phyloP scores from a whole-genome alignment of 2,113 vertebrate species.

The Chaetodon auriga region DNA sequence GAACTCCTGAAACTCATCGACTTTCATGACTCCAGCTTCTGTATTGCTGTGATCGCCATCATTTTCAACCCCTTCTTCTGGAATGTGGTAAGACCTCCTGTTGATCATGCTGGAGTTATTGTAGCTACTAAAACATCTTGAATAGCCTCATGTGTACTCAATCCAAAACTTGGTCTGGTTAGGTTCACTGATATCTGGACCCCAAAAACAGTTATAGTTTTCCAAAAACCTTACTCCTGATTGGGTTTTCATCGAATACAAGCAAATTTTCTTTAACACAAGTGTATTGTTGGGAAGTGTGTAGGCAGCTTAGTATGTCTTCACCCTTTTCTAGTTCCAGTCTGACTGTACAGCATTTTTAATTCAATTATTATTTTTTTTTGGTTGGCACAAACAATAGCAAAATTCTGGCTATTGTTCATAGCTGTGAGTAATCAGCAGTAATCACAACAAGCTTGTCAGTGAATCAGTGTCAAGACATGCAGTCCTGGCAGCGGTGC shows the following conservation, averaged over 20 bases:
- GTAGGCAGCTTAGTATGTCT: not conserved
- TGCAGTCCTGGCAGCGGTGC: not conserved
- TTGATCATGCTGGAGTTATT: not conserved
- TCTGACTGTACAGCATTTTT: not conserved
- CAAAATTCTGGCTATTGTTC: not conserved
- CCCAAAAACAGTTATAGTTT: no score
- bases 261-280: not conserved
- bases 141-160: not conserved
- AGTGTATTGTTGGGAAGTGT: not conserved
- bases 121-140: not conserved
- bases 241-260: not conserved
- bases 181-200: no score
- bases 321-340: not conserved
- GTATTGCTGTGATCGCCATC: conserved; percentile 79
- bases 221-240: not conserved
- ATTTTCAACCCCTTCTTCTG: conserved; percentile 87
- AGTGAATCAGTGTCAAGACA: not conserved
- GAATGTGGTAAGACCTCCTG: conserved; percentile 81
- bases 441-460: not conserved
- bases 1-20: conserved; percentile 63
- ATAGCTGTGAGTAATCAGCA: not conserved
- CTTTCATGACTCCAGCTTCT: conserved; percentile 75
- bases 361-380: not conserved
- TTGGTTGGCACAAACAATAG: not conserved
- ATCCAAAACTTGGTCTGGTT: not conserved